Conservation (phyloP, 2,888 invertebrate genomes). For the Nomada lathburiana region DNA sequence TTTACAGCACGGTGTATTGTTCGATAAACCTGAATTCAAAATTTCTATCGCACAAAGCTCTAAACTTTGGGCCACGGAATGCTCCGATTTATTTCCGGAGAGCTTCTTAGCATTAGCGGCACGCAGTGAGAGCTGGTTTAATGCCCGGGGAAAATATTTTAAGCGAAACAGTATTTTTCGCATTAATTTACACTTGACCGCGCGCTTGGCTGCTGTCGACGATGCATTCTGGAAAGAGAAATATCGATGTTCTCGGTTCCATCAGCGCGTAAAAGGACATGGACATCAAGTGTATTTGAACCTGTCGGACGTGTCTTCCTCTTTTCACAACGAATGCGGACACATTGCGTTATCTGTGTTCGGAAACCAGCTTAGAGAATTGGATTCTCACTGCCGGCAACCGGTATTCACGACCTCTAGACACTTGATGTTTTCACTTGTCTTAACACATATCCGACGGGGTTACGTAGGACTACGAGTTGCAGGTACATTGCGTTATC, state of each 20-base stretch:
- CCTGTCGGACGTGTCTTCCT: conserved; percentile 5
- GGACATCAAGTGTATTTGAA: conserved; percentile 11
- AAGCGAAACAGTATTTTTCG: conserved; percentile 6
- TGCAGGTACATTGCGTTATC: conserved; percentile 22
- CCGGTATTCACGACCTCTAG: conserved; percentile 8
- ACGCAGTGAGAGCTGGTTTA: conserved; percentile 28
- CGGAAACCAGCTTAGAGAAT: conserved; percentile 1
- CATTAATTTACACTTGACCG: conserved; percentile 17
- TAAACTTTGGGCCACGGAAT: too few relatives aligned
- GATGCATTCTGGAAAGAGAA: neutral
- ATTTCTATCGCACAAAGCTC: too few relatives aligned
- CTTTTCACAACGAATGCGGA: neutral
- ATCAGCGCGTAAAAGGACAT: neutral
- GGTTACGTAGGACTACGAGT: conserved; percentile 1
- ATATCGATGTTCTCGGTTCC: neutral
- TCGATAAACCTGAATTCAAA: too few relatives aligned
- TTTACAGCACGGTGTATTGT: too few relatives aligned
- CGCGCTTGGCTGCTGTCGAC: too few relatives aligned
- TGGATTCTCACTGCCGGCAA: neutral
- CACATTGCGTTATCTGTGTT: neutral
- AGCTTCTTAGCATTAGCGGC: conserved; percentile 25
- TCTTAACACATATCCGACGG: conserved; percentile 28
- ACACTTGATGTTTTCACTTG: conserved; percentile 15
- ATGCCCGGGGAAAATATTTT: conserved; percentile 21
- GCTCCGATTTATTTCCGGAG: too few relatives aligned